Conservation (phyloP, 2,888 invertebrate genomes). For the Synanthedon myopaeformis region DNA sequence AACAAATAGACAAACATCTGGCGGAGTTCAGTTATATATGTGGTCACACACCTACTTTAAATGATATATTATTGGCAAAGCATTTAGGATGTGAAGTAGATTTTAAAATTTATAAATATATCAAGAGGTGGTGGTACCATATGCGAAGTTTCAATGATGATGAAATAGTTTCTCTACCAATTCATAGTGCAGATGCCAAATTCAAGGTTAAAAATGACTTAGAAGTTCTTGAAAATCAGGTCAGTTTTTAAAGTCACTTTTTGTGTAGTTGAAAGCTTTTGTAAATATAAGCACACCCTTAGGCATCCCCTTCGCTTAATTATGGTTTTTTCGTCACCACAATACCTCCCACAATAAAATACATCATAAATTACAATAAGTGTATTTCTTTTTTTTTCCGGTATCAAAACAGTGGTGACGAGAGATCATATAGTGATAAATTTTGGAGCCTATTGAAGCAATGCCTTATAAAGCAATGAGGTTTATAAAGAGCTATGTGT, state of each 20-base stretch:
- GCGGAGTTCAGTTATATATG: constrained; percentile 68
- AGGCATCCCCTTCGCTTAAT: constrained; percentile 6
- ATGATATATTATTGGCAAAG: constrained; percentile 55
- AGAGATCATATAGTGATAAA: constrained; percentile 38
- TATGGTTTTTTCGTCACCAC: constrained; percentile 37
- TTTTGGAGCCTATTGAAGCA: constrained; percentile 31
- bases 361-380: neutral
- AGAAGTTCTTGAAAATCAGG: constrained; percentile 37
- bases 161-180: constrained; percentile 58
- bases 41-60: constrained; percentile 65
- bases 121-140: constrained; percentile 73
- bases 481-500: constrained; percentile 29
- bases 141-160: constrained; percentile 69
- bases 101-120: constrained; percentile 48
- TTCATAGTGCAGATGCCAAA: constrained; percentile 24
- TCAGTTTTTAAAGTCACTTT: constrained; percentile 18
- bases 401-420: constrained; percentile 48
- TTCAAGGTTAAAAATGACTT: constrained; percentile 21
- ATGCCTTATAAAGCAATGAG: constrained; percentile 39
- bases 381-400: constrained; percentile 39
- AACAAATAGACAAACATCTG: constrained; percentile 53
- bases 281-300: neutral
- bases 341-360: no score
- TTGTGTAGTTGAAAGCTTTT: neutral
- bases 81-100: constrained; percentile 32